phyloP scores from a whole-genome alignment of 2,888 invertebrate genomes.

The Drosophila pseudotakahashii region DNA sequence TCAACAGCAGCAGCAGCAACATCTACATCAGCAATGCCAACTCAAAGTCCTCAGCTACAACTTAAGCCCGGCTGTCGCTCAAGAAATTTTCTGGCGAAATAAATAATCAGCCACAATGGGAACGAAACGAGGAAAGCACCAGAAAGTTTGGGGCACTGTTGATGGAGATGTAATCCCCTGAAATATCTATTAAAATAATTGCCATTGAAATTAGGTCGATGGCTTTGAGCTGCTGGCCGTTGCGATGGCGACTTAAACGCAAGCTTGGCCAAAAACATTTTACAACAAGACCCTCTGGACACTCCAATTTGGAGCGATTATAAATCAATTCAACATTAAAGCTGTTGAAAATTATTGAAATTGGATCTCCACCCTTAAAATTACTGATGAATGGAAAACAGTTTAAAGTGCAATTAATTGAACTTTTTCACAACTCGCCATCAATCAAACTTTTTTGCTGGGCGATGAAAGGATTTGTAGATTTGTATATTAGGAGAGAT shows the following conservation, averaged over 20 bases:
- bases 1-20: constrained; percentile 37
- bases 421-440: constrained; percentile 5
- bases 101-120: constrained; percentile 57
- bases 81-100: constrained; percentile 58
- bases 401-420: constrained; percentile 27
- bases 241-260: constrained; percentile 31
- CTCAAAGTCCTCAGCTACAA: constrained; percentile 43
- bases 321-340: constrained; percentile 34
- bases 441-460: constrained; percentile 14
- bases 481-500: not conserved
- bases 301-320: constrained; percentile 32
- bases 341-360: constrained; percentile 16
- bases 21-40: constrained; percentile 25
- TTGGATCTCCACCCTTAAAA: not conserved
- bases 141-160: constrained; percentile 18
- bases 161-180: constrained; percentile 40
- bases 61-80: constrained; percentile 66
- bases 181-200: constrained; percentile 62
- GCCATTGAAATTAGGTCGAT: constrained; percentile 59
- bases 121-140: not conserved
- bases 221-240: constrained; percentile 22
- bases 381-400: constrained; percentile 9
- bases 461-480: not conserved
- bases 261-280: constrained; percentile 1
- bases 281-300: constrained; percentile 24